Conservation (phyloP, 1,140 invertebrate genomes). For the Doryteuthis pealeii region DNA sequence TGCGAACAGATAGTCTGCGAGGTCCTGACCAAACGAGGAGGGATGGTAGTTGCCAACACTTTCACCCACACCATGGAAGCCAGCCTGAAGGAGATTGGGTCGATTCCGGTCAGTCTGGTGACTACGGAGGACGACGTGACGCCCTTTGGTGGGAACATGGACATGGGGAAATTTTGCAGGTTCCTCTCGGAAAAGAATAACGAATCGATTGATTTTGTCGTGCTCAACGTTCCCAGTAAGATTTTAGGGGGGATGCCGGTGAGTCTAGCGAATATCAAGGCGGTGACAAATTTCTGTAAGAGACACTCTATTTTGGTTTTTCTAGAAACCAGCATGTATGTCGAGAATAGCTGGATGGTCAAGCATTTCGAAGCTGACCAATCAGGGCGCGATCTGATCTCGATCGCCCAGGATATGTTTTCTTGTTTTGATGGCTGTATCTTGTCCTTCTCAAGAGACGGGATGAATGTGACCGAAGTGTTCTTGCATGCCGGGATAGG, state of each 20-base stretch:
- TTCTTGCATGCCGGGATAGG: neutral
- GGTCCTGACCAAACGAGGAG: neutral
- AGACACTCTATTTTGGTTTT: neutral
- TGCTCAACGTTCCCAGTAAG: neutral
- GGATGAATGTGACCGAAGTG: neutral
- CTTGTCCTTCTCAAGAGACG: neutral
- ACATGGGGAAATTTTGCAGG: neutral
- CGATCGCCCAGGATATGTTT: neutral
- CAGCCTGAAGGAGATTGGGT: neutral
- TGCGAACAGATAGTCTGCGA: neutral
- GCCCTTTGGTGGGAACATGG: neutral
- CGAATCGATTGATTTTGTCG: neutral
- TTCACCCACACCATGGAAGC: neutral
- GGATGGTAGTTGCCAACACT: neutral
- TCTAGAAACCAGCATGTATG: neutral
- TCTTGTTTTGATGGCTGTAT: neutral
- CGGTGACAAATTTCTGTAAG: neutral
- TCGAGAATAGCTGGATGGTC: neutral
- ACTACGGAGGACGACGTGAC: neutral
- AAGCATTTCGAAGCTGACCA: neutral
- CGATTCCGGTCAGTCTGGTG: neutral
- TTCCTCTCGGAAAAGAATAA: neutral
- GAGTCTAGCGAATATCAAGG: neutral
- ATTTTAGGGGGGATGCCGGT: neutral
- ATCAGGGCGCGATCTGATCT: neutral